Base-by-base conservation (phyloP, 2,113 vertebrate species). In the Tylochromis polylepis region DNA sequence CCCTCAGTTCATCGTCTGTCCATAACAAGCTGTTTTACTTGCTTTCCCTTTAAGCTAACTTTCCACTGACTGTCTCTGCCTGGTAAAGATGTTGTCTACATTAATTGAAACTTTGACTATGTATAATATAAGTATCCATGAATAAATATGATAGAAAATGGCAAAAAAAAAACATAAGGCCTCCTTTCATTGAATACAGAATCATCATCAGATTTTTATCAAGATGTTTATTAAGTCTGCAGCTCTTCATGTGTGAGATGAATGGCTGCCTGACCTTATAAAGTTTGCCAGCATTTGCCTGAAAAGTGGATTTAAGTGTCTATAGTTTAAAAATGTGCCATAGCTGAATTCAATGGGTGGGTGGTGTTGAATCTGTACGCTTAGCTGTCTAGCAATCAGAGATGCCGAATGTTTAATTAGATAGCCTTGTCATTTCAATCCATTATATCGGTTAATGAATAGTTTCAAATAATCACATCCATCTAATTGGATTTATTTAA, bases 321-420 rank as follows among this genome's bases (percentile, higher is more conserved):
- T 72, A 27, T 18, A 72, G 41, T 46, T 49, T 46, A 15, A 72
- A 46, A 72, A 46, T 72, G 41, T 72, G 0, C 67, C 49, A 49
- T 72, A 18, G 41, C 67, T 72, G 9, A 29, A 72, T 72, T 72
- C 16, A 72, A 11, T 18, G 41, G 22, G 67, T 72, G 22, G 41
- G 41, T 0, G 8, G 15, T 16, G 15, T 49, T 49, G 9, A 49
- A 72, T 2, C 41, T 49, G 0, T 72, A 46, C 5, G 0, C 15
- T 49, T 49, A 11, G 67, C 22, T 29, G 22, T 72, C 41, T 72
- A 27, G 4, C 16, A 77, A 77, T 77, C 27, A 3, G 16, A 12
- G 46, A 51, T 77, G 31, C 27, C 18, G 51, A 77, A 51, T 51
- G 70, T 49, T 75, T 75, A 49, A 75, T 49, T 29, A 29, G 43